phyloP scores from a whole-genome alignment of 2,888 invertebrate genomes.

The Agriopis aurantiaria region DNA sequence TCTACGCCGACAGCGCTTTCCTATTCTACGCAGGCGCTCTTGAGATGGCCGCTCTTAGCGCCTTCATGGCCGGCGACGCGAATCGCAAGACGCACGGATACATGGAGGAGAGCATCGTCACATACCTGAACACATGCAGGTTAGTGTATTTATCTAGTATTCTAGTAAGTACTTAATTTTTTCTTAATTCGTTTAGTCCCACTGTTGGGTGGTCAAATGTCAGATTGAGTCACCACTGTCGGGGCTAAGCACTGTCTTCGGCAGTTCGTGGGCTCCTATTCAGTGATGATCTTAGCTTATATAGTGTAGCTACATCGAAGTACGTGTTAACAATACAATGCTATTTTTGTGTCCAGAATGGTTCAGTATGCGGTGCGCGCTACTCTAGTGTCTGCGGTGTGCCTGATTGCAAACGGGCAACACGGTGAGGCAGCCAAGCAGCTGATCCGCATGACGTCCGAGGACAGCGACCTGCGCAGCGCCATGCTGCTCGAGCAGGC shows the following conservation, averaged over 20 bases:
- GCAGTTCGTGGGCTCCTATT: too few species aligned
- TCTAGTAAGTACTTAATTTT: neutral
- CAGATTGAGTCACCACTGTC: too few species aligned
- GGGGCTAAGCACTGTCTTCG: too few species aligned
- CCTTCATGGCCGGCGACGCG: conserved; percentile 94
- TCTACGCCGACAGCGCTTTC: conserved; percentile 98
- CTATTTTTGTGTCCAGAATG: conserved; percentile 85
- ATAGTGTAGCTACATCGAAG: too few species aligned
- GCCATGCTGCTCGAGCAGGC: conserved; percentile 98
- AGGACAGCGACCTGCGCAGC: conserved; percentile 98
- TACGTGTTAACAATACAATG: too few species aligned
- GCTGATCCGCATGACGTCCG: conserved; percentile 97
- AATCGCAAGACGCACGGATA: conserved; percentile 94
- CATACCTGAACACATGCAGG: conserved; percentile 96
- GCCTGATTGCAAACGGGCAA: conserved; percentile 90
- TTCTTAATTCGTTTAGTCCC: neutral
- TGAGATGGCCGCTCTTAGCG: conserved; percentile 97
- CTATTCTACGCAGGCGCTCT: conserved; percentile 98
- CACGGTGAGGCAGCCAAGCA: conserved; percentile 98
- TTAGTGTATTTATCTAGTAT: conserved; percentile 57
- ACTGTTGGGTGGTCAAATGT: neutral
- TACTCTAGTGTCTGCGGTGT: conserved; percentile 95
- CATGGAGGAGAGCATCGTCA: conserved; percentile 97
- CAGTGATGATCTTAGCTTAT: too few species aligned
- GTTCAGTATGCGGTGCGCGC: conserved; percentile 97